Evolutionary conservation across 1,140 invertebrate genomes (phyloP).

Genomic region (Habropoda laboriosa): DNA sequence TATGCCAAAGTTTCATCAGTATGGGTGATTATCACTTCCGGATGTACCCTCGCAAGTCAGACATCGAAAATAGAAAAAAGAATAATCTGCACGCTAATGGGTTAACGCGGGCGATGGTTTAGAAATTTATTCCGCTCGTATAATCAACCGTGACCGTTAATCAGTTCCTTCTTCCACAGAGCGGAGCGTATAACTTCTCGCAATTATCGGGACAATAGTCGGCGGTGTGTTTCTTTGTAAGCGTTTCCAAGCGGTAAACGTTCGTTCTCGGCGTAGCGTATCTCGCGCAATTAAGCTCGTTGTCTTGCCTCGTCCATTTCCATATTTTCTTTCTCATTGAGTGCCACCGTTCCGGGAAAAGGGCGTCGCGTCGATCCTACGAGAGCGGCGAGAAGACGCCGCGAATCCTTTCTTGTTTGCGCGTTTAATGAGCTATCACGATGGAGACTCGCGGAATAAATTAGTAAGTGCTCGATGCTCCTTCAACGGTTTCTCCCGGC

Average conservation of each 20-base stretch:
- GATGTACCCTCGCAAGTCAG: too few species aligned
- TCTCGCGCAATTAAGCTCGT: slow-evolving; percentile 67
- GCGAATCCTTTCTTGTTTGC: slow-evolving; percentile 47
- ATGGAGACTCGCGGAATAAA: slow-evolving; percentile 48
- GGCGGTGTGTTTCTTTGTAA: slow-evolving; percentile 64
- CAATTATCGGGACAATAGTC: slow-evolving; percentile 72
- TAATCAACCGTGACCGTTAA: slow-evolving; percentile 20
- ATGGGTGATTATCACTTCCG: too few species aligned
- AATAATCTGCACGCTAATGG: too few species aligned
- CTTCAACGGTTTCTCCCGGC: background rate
- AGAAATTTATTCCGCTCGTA: background rate
- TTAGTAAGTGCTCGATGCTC: slow-evolving; percentile 26
- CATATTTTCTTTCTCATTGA: slow-evolving; percentile 72
- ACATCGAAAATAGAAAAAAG: too few species aligned
- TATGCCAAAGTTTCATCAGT: too few species aligned
- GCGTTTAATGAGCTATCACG: slow-evolving; percentile 50
- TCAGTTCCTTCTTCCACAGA: slow-evolving; percentile 14
- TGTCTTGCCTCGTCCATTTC: slow-evolving; percentile 59
- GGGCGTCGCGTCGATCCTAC: slow-evolving; percentile 35
- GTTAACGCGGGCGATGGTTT: background rate
- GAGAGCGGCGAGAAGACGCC: slow-evolving; percentile 15
- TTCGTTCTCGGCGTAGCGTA: slow-evolving; percentile 27
- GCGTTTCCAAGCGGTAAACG: slow-evolving; percentile 43
- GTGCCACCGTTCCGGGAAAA: slow-evolving; percentile 38
- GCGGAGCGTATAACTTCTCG: slow-evolving; percentile 56